phyloP scores from a whole-genome alignment of 2,113 vertebrate species.

The Copsychus sechellarum region DNA sequence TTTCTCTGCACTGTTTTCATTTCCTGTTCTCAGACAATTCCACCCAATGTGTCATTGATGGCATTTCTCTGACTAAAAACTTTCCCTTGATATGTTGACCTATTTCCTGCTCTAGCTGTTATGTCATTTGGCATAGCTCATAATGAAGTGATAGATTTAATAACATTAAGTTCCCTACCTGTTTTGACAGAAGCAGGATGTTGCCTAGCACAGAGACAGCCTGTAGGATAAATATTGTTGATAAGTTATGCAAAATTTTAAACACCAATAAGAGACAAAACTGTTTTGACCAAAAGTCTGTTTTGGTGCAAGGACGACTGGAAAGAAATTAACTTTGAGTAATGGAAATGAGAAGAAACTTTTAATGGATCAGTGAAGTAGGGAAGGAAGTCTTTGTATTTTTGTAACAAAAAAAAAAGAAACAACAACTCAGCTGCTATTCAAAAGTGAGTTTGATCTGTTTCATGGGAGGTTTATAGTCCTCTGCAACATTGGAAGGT shows the following conservation, averaged over 20 bases:
- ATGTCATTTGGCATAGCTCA: neutral
- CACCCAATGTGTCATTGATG: neutral
- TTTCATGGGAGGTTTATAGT: neutral
- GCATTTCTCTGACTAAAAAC: neutral
- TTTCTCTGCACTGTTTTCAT: neutral
- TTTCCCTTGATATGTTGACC: neutral
- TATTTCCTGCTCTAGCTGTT: neutral
- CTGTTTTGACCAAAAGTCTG: neutral
- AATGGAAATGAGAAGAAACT: neutral
- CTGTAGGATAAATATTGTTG: neutral
- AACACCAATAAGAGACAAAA: neutral
- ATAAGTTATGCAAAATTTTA: neutral
- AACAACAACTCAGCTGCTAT: neutral
- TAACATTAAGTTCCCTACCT: neutral
- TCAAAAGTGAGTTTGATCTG: neutral
- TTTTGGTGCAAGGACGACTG: accelerated
- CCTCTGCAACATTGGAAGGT: neutral
- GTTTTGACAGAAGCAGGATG: neutral
- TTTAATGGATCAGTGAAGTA: neutral
- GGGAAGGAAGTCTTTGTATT: neutral
- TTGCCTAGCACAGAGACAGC: neutral
- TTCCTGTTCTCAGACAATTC: neutral
- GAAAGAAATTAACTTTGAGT: neutral
- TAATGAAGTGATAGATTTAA: neutral
- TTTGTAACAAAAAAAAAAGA: neutral